Conservation (phyloP, 2,113 vertebrate genomes). For the Megaceryle maxima region DNA sequence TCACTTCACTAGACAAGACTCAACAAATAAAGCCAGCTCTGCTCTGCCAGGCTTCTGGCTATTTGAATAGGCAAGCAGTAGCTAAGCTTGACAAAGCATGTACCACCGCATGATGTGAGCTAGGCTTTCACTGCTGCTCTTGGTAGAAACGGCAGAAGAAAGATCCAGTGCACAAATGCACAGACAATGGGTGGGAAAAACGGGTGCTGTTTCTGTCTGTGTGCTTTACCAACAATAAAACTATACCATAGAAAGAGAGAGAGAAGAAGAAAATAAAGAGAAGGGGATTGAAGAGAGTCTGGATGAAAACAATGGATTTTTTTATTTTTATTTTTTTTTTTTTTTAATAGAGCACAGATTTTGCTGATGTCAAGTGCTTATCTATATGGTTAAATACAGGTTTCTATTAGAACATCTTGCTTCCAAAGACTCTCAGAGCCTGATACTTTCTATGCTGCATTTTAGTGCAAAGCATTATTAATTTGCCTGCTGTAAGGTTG, state of each 20-base stretch:
- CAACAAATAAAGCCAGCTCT: conserved; percentile 71
- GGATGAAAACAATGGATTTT: neutral
- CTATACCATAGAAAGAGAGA: neutral
- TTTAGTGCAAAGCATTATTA: neutral
- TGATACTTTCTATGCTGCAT: neutral
- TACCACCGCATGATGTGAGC: neutral
- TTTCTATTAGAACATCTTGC: neutral
- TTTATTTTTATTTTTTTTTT: neutral
- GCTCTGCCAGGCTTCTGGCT: conserved; percentile 63
- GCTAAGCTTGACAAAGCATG: conserved; percentile 51
- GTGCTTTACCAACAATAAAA: neutral
- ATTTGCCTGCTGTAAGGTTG: neutral
- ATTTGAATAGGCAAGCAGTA: conserved; percentile 64
- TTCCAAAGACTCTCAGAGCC: neutral
- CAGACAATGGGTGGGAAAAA: conserved; percentile 53
- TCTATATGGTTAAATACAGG: neutral
- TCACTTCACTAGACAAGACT: conserved; percentile 73
- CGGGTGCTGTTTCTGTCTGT: neutral
- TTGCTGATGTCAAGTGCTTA: neutral
- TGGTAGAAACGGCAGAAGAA: neutral
- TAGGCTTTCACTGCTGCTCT: conserved; percentile 22
- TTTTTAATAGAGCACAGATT: neutral
- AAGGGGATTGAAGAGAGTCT: neutral
- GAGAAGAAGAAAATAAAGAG: neutral
- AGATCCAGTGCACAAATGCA: conserved; percentile 11